phyloP scores from a whole-genome alignment of 2,888 invertebrate species.

The Campoplex nolae region DNA sequence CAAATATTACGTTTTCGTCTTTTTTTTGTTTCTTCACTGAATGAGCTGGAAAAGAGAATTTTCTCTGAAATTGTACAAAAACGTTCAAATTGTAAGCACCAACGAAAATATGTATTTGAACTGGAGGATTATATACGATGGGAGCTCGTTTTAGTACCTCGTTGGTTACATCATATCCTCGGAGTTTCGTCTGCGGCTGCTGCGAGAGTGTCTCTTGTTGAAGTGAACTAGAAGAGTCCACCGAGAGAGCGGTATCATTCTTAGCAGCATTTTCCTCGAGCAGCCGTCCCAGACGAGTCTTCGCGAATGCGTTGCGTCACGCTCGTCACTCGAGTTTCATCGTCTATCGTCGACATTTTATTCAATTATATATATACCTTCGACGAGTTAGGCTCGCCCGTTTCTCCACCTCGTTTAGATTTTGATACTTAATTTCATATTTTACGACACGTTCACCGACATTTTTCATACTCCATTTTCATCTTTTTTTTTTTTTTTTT shows the following conservation, averaged over 20 bases:
- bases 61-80: background rate
- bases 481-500: too few species aligned
- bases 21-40: background rate
- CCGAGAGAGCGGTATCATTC: constrained; percentile 27
- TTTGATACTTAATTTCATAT: background rate
- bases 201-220: constrained; percentile 26
- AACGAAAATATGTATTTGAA: too few species aligned
- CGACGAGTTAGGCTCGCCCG: background rate
- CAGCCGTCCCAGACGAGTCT: constrained; percentile 14
- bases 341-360: constrained; percentile 15
- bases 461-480: background rate
- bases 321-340: constrained; percentile 20
- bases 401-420: background rate
- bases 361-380: constrained; percentile 5
- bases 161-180: constrained; percentile 21
- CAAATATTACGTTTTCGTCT: background rate
- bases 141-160: background rate
- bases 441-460: background rate
- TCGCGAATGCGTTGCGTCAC: constrained; percentile 36
- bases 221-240: constrained; percentile 15
- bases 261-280: constrained; percentile 36
- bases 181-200: constrained; percentile 22
- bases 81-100: background rate
- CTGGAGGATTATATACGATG: background rate
- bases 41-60: background rate